Evolutionary conservation across 92 coral and sea anemone genomes (phyloP).

Genomic region (Epizoanthus illoricatus): DNA sequence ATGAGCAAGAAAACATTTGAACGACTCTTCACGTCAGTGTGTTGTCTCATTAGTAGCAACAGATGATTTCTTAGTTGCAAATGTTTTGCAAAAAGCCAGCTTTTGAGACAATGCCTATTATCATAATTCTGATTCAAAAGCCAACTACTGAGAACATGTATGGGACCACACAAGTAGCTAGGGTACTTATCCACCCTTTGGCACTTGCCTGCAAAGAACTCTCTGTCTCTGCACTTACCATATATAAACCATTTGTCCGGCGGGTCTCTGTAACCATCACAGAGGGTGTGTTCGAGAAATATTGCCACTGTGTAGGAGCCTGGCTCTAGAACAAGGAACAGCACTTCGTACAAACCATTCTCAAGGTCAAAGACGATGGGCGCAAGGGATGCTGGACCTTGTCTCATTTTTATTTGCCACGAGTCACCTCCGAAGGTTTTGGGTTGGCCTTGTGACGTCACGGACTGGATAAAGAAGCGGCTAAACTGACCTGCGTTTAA

Average conservation of each 20-base stretch:
- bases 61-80: too few relatives aligned
- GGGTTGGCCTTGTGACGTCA: conserved; percentile 47
- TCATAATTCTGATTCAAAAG: too few relatives aligned
- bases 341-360: conserved; percentile 77
- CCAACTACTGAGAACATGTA: too few relatives aligned
- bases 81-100: too few relatives aligned
- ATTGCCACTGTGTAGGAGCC: conserved; percentile 70
- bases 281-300: conserved; percentile 70
- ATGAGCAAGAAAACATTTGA: too few relatives aligned
- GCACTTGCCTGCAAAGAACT: neutral
- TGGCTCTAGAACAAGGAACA: conserved; percentile 69
- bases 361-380: conserved; percentile 75
- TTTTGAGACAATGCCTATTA: too few relatives aligned
- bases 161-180: too few relatives aligned
- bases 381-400: conserved; percentile 88
- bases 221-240: conserved; percentile 44
- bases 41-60: too few relatives aligned
- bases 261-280: conserved; percentile 85
- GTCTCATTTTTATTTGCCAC: conserved; percentile 79
- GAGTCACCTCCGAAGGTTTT: conserved; percentile 84
- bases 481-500: conserved; percentile 63
- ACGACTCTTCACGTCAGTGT: too few relatives aligned
- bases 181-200: too few relatives aligned
- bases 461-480: conserved; percentile 80
- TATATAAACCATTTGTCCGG: conserved; percentile 66